phyloP scores from a whole-genome alignment of 2,113 vertebrate species.

The Psittacula cyanocephala region DNA sequence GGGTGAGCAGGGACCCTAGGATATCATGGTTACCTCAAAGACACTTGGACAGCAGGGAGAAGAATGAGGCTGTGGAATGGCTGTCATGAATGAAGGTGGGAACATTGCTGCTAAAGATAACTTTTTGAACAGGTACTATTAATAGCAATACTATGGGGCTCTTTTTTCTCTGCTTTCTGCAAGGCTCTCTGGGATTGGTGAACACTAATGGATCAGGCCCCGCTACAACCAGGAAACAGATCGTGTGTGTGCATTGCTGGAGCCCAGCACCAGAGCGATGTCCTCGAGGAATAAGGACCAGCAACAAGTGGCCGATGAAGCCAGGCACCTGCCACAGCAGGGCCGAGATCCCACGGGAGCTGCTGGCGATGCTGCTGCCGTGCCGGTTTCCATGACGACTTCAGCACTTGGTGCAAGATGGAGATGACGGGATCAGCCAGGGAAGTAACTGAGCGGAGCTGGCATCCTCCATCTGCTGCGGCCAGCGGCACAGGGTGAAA shows the following conservation, averaged over 20 bases:
- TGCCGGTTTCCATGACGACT: conserved; percentile 64
- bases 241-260: rapidly evolving
- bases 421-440: conserved; percentile 59
- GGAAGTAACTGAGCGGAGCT: conserved; percentile 43
- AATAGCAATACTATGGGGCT: conserved; percentile 10
- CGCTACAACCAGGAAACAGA: not conserved
- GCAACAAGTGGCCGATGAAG: not conserved
- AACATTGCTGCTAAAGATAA: conserved; percentile 34
- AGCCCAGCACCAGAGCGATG: not conserved
- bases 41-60: not conserved
- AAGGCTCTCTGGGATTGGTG: not conserved
- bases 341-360: not conserved
- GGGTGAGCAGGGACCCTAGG: not conserved
- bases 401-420: conserved; percentile 56
- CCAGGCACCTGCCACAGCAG: rapidly evolving
- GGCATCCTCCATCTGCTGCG: conserved; percentile 1
- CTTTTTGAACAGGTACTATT: conserved; percentile 13
- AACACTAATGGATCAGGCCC: not conserved
- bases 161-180: not conserved
- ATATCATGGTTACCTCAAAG: not conserved
- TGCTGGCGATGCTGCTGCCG: conserved; percentile 5
- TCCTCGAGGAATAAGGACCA: not conserved
- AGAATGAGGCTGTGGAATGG: not conserved
- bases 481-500: not conserved
- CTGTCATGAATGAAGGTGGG: conserved; percentile 37